Conservation (phyloP, 1,140 invertebrate species). For the Trichonephila clavata region DNA sequence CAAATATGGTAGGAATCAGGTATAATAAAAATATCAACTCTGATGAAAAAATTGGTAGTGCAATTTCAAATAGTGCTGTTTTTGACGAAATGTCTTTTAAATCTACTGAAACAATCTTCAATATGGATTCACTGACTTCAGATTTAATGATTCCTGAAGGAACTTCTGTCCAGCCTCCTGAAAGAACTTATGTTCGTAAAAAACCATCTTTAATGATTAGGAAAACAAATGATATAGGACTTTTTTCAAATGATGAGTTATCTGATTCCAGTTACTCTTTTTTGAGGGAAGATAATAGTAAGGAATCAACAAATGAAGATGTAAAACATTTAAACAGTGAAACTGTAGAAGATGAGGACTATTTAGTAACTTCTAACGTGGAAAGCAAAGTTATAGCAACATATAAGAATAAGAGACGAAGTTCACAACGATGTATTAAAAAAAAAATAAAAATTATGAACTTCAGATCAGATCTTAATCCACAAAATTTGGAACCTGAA, state of each 20-base stretch:
- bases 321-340: neutral
- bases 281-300: neutral
- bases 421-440: neutral
- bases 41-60: neutral
- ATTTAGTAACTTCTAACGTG: neutral
- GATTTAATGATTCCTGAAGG: neutral
- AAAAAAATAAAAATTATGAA: neutral
- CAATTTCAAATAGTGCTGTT: neutral
- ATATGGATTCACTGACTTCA: too few relatives aligned
- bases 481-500: neutral
- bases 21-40: neutral
- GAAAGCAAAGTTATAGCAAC: neutral
- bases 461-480: neutral
- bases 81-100: neutral
- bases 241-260: constrained; percentile 9
- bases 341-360: neutral
- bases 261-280: neutral
- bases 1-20: neutral
- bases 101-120: neutral
- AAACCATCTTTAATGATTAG: neutral
- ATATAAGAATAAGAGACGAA: constrained; percentile 7
- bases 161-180: neutral
- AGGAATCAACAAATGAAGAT: neutral
- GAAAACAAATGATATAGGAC: neutral
- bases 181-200: constrained; percentile 14